These are phyloP conservation scores for Oenanthe melanoleuca DNA, from an alignment of 2,113 vertebrate species.

Conservation along the genomic window DNA sequence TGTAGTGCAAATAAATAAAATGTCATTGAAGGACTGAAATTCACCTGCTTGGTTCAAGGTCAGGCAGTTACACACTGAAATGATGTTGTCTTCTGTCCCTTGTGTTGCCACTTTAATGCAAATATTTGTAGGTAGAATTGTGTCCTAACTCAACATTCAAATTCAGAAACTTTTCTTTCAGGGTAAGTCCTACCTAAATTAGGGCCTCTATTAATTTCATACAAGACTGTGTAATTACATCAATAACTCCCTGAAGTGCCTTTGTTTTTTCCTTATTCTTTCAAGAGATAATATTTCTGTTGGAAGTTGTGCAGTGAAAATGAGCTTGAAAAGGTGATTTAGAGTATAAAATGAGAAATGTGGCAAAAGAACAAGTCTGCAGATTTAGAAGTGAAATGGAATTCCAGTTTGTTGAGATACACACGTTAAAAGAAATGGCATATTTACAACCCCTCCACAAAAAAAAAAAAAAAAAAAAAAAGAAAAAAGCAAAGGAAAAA, in stretches of 20 bases:
- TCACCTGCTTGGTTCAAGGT: background rate
- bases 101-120: background rate
- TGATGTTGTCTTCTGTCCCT: background rate
- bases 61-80: background rate
- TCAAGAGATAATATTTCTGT: background rate
- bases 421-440: background rate
- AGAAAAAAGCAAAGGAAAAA: background rate
- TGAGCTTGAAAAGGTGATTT: background rate
- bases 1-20: background rate
- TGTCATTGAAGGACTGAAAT: background rate
- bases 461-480: background rate
- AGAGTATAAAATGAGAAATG: constrained; percentile 11
- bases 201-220: constrained; percentile 6
- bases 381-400: background rate
- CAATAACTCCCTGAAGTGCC: background rate
- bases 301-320: background rate
- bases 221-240: background rate
- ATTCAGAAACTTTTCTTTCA: background rate
- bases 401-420: constrained; percentile 18
- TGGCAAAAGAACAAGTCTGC: background rate
- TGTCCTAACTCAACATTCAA: background rate
- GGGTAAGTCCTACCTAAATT: constrained; percentile 2
- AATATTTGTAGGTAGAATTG: background rate
- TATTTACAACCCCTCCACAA: background rate
- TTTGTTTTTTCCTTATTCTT: background rate